Percentiles rank a stretch among this genome's conserved stretches.
Conservation (phyloP, 2,797 vertebrate species). For the Bovichtus variegatus region DNA sequence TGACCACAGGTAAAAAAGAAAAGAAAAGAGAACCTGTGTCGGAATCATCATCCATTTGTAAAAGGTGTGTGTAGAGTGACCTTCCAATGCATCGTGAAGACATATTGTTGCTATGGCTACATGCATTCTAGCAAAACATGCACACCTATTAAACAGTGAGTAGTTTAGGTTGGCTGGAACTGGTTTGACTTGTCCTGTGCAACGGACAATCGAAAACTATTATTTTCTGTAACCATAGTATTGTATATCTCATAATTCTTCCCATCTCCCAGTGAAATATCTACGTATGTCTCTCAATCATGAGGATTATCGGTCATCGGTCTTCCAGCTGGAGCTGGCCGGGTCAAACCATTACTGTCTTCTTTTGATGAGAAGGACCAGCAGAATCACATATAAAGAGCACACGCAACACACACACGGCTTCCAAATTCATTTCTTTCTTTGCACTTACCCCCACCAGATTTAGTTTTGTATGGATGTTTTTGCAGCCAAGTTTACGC, state of each 20-base stretch:
- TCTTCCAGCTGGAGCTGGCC: background rate
- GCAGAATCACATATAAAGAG: background rate
- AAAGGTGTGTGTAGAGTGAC: background rate
- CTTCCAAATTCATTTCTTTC: background rate
- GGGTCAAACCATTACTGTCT: conserved; percentile 5
- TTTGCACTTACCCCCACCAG: background rate
- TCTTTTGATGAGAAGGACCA: conserved; percentile 9
- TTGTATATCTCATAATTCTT: background rate
- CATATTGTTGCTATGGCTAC: background rate
- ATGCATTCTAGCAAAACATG: background rate
- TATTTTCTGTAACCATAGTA: background rate
- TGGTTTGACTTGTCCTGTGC: background rate
- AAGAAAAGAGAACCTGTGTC: background rate
- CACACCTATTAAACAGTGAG: background rate
- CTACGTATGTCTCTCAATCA: background rate
- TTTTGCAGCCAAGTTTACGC: too few species aligned
- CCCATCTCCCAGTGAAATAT: background rate
- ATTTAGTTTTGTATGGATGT: background rate
- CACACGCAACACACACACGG: background rate
- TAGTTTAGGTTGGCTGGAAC: background rate
- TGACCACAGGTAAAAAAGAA: too few species aligned
- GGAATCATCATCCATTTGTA: background rate
- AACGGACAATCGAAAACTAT: background rate
- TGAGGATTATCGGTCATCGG: background rate
- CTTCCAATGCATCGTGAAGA: background rate